Conservation (phyloP, 1,140 invertebrate species). For the Chymomyza costata region DNA sequence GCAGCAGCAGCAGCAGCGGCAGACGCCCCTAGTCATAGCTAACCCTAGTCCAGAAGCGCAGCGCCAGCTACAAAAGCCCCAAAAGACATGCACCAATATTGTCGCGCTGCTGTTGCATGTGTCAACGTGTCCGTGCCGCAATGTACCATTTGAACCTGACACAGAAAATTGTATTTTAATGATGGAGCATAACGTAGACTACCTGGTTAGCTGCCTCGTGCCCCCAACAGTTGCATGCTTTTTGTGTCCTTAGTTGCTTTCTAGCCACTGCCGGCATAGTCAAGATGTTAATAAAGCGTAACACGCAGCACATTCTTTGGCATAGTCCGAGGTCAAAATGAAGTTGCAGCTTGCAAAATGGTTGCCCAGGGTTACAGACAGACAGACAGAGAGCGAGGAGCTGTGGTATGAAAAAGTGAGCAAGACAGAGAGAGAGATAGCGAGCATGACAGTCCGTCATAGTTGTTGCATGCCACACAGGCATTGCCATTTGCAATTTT, state of each 20-base stretch:
- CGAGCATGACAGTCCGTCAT: too few relatives aligned
- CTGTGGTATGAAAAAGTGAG: too few relatives aligned
- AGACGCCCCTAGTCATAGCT: too few relatives aligned
- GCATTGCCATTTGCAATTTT: constrained; percentile 33
- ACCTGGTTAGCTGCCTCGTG: not conserved
- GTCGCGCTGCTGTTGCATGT: constrained; percentile 14
- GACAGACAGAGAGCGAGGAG: not conserved
- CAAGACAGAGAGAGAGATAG: too few relatives aligned
- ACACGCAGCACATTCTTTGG: constrained; percentile 29
- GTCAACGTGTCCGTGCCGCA: constrained; percentile 11
- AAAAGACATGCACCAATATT: constrained; percentile 70
- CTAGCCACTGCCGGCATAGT: not conserved
- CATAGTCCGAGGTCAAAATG: constrained; percentile 34
- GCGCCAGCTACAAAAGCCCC: constrained; percentile 40
- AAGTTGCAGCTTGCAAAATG: constrained; percentile 46
- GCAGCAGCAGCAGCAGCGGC: too few relatives aligned
- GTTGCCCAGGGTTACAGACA: not conserved
- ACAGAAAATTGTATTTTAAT: constrained; percentile 74
- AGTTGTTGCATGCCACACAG: too few relatives aligned
- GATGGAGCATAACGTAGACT: constrained; percentile 44
- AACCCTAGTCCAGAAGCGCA: constrained; percentile 13
- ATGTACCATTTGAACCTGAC: constrained; percentile 66
- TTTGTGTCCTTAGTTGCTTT: not conserved
- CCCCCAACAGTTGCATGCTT: too few relatives aligned
- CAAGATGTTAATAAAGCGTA: constrained; percentile 70